Base-by-base conservation (phyloP, 1,140 invertebrate genomes). In the Latrodectus geometricus region DNA sequence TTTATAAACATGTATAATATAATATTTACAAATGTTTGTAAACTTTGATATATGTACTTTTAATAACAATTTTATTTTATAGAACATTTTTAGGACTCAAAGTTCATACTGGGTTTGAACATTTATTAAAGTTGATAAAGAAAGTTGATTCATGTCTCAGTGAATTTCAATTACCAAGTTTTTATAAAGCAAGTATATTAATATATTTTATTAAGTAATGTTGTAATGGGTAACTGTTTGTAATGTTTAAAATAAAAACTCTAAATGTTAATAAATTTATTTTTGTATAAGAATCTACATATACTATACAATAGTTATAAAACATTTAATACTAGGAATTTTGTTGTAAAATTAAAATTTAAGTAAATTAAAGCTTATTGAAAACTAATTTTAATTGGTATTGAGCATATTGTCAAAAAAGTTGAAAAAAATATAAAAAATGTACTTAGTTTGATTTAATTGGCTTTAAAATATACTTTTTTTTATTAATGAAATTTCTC, bases 71-170 rank as follows among this genome's bases (percentile, higher is more conserved):
- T 61, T 61, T 61, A 14, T 11, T 61, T 61, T 50, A 20, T 73
- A 93, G 95, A 88, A 96, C 95, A 52, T 96, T 96, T 91, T 89
- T 96, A 72, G 94, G 93, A 17, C 90, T 96, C 23, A 91, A 92
- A 89, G 93, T 93, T 56, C 80, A 84, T 84, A 91, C 90, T 78
- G 91, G 92, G 49, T 90, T 91, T 87, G 92, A 92, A 87, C 89
- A 90, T 52, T 91, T 95, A 75, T 66, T 91, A 52, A 89, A 92
- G 80, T 89, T 95, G 65, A 92, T 93, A 4, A 86, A 92, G 50
- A 91, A 91, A 87, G 89, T 95, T 65, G 93, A 95, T 91, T 88
- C 91, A 78, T 91, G 94, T 86, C 91, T 95, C 69, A 88, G 89
- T n/a, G 94, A 95, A 88, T 96, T 93, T 90, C 92, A 93, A 75